phyloP scores from a whole-genome alignment of 2,113 vertebrate species.

The Lates calcarifer region DNA sequence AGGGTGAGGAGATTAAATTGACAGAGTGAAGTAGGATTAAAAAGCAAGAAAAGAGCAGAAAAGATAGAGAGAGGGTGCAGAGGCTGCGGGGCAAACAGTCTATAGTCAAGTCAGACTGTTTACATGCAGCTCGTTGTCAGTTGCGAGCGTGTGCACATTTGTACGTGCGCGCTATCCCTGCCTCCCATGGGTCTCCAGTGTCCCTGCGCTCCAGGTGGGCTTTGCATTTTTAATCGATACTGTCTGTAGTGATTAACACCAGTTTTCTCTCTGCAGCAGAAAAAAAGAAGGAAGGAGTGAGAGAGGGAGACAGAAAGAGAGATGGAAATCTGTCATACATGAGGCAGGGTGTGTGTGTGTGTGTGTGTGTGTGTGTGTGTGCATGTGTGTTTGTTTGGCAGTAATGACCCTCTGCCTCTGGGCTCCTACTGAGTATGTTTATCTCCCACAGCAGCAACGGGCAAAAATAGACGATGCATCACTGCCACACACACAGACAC shows the following conservation, averaged over 20 bases:
- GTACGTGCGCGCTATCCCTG: conserved; percentile 43
- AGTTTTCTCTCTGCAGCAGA: conserved; percentile 67
- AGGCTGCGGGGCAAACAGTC: conserved; percentile 50
- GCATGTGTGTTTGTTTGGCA: conserved; percentile 71
- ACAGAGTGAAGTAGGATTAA: conserved; percentile 51
- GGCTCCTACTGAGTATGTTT: conserved; percentile 83
- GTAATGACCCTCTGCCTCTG: conserved; percentile 85
- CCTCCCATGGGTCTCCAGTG: conserved; percentile 73
- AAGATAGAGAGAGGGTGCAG: conserved; percentile 29
- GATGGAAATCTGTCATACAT: conserved; percentile 77
- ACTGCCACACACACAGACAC: conserved; percentile 64
- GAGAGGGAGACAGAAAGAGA: conserved; percentile 57
- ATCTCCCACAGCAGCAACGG: conserved; percentile 81
- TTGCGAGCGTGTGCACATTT: conserved; percentile 44
- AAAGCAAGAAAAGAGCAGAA: conserved; percentile 22
- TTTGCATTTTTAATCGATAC: conserved; percentile 86
- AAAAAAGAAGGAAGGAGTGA: conserved; percentile 45
- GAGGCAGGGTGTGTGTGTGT: conserved; percentile 57
- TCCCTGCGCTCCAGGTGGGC: conserved; percentile 84
- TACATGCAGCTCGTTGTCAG: conserved; percentile 47
- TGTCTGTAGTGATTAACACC: conserved; percentile 84
- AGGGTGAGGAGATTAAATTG: conserved; percentile 59
- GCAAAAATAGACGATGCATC: conserved; percentile 84
- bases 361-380: conserved; percentile 37
- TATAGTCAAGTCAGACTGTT: conserved; percentile 56